These are phyloP conservation scores for Cnemophilus loriae DNA, from an alignment of 2,113 vertebrate genomes.

Conservation along the genomic window DNA sequence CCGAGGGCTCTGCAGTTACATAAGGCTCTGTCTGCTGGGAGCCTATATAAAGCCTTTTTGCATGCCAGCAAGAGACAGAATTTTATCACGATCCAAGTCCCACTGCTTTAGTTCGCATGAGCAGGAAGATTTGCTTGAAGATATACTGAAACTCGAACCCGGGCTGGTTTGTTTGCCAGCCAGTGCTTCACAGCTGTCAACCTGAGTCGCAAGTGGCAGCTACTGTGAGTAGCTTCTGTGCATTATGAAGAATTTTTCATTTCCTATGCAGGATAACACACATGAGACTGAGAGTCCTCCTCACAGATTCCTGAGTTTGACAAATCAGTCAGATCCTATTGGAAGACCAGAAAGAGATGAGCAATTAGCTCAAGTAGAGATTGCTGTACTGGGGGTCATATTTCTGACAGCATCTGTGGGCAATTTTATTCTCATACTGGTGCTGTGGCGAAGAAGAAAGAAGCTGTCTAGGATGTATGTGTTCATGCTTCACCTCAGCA, in stretches of 20 bases:
- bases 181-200: constrained; percentile 21
- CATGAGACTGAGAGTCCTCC: neutral
- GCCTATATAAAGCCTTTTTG: constrained; percentile 48
- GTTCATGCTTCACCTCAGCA: constrained; percentile 80
- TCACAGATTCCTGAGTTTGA: constrained; percentile 41
- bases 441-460: constrained; percentile 77
- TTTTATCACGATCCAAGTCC: constrained; percentile 7
- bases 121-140: constrained; percentile 24
- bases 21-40: constrained; percentile 50
- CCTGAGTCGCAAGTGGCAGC: constrained; percentile 9
- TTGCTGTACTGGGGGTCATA: constrained; percentile 73
- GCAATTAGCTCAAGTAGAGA: constrained; percentile 74
- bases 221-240: constrained; percentile 9
- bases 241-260: constrained; percentile 68
- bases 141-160: neutral
- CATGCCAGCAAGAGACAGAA: constrained; percentile 22
- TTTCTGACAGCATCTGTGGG: constrained; percentile 74
- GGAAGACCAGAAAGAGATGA: constrained; percentile 71
- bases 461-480: constrained; percentile 77
- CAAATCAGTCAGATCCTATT: constrained; percentile 46
- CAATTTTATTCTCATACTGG: constrained; percentile 74
- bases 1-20: constrained; percentile 52
- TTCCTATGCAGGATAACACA: constrained; percentile 37
- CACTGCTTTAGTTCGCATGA: neutral
- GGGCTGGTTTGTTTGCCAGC: constrained; percentile 5